A percentile compares a stretch with the other conserved stretches of the same genome.
Conservation (phyloP, 1,140 invertebrate genomes). For the Chymomyza costata region DNA sequence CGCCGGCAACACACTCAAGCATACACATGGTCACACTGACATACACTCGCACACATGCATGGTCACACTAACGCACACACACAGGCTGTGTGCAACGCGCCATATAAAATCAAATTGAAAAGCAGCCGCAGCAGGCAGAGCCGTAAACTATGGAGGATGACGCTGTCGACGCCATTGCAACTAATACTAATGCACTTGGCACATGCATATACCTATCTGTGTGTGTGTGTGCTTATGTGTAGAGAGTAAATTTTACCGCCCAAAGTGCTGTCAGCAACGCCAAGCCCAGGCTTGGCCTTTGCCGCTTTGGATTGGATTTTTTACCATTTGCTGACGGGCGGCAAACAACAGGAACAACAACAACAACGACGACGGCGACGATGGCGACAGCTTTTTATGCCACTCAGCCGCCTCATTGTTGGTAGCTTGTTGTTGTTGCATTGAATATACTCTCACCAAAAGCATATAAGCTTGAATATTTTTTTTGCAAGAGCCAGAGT, state of each 20-base stretch:
- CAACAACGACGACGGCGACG: no score
- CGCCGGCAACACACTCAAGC: no score
- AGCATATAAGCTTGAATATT: no score
- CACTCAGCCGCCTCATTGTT: conserved; percentile 64
- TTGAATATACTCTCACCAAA: no score
- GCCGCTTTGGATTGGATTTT: no score
- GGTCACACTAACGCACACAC: no score
- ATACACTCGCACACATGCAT: conserved; percentile 6
- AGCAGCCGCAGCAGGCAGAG: conserved; percentile 11
- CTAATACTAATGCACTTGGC: no score
- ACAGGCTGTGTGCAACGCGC: no score
- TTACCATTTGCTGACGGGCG: conserved; percentile 4
- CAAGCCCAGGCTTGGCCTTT: conserved; percentile 10
- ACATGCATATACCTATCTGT: no score
- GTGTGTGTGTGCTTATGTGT: conserved; percentile 26
- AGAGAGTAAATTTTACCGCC: conserved; percentile 55
- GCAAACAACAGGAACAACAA: no score
- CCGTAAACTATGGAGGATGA: conserved; percentile 55
- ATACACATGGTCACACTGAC: conserved; percentile 9
- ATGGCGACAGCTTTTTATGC: conserved; percentile 62
- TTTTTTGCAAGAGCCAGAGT: no score
- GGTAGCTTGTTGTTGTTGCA: conserved; percentile 43
- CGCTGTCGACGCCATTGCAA: conserved; percentile 28
- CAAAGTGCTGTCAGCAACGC: conserved; percentile 60
- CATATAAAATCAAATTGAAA: no score